Conservation (phyloP, 2,113 vertebrate genomes). For the Odontesthes bonariensis region DNA sequence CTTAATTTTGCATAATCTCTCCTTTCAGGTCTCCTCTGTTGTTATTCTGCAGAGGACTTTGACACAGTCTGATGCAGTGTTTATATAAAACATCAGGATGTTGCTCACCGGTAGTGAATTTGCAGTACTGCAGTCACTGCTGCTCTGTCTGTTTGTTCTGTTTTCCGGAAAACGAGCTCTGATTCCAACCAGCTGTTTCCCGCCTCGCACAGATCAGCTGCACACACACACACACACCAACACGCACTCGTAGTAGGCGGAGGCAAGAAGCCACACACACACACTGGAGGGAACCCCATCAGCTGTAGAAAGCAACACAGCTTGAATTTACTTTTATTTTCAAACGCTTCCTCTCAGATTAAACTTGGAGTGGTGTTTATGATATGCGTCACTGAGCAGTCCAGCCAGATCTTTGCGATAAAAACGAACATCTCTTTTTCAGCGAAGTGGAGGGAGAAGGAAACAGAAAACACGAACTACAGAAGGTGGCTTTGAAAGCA, state of each 20-base stretch:
- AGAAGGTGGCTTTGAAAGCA: constrained; percentile 77
- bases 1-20: not conserved
- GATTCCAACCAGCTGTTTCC: constrained; percentile 94
- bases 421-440: not conserved
- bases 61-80: not conserved
- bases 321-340: constrained; percentile 63
- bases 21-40: not conserved
- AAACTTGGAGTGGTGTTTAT: not conserved
- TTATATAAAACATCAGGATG: not conserved
- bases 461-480: constrained; percentile 49
- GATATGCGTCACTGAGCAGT: constrained; percentile 17
- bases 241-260: constrained; percentile 75
- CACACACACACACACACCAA: constrained; percentile 77
- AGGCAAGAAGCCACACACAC: constrained; percentile 71
- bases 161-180: constrained; percentile 86
- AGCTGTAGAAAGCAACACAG: constrained; percentile 78
- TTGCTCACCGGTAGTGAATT: constrained; percentile 3
- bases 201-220: constrained; percentile 90
- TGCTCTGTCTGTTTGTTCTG: constrained; percentile 75
- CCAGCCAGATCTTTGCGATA: not conserved
- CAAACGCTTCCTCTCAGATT: not conserved
- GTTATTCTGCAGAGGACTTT: not conserved
- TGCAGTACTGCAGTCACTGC: constrained; percentile 15
- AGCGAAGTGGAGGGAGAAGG: constrained; percentile 37
- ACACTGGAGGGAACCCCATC: constrained; percentile 81